Conservation (phyloP, 2,113 vertebrate species). For the Cyrtonyx montezumae region DNA sequence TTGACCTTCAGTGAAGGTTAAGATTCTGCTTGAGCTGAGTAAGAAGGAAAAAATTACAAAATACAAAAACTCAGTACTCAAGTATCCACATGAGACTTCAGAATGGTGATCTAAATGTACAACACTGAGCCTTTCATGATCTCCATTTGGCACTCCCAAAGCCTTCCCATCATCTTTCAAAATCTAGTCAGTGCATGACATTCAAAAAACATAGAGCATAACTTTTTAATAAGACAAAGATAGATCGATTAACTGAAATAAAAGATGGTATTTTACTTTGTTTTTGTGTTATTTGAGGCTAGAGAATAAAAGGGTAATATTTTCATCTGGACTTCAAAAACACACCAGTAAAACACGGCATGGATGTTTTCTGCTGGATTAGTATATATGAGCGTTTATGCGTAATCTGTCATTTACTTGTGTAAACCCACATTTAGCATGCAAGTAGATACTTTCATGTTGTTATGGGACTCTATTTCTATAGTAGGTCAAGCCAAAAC, state of each 20-base stretch:
- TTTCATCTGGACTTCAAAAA: slow-evolving; percentile 29
- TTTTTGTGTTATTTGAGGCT: slow-evolving; percentile 13
- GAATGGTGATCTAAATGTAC: neutral
- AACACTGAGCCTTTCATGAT: neutral
- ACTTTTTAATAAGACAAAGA: neutral
- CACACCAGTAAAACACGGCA: neutral
- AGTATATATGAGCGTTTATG: neutral
- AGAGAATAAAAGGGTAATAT: neutral
- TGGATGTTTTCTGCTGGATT: neutral
- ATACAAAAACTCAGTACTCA: neutral
- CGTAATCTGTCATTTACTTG: slow-evolving; percentile 33
- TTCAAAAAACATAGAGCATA: neutral
- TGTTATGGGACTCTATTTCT: neutral
- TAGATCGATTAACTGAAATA: neutral
- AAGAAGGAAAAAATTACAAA: neutral
- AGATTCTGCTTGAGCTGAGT: neutral
- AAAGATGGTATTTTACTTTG: neutral
- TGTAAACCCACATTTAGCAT: neutral
- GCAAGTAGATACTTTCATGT: neutral
- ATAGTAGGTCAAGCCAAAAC: neutral
- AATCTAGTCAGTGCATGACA: neutral
- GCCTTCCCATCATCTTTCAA: neutral
- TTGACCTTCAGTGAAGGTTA: neutral
- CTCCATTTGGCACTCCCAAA: neutral
- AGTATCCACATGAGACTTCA: neutral